Evolutionary conservation across 2,888 invertebrate genomes (phyloP).

Genomic region (Cabera pusaria): DNA sequence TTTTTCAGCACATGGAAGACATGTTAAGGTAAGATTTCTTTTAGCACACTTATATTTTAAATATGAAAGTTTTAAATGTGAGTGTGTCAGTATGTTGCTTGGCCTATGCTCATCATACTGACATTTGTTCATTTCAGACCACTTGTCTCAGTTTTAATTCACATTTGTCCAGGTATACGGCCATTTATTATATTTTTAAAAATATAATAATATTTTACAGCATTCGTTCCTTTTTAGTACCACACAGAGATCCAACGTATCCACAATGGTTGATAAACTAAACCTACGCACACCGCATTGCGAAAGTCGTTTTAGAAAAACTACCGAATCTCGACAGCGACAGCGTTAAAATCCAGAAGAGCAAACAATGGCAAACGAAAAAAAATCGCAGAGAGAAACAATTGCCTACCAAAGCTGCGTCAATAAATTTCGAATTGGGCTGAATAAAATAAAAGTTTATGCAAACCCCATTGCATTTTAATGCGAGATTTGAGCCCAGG

Average conservation of each 20-base stretch:
- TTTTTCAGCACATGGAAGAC: conserved; percentile 84
- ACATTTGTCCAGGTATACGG: no score
- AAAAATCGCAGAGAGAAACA: conserved; percentile 19
- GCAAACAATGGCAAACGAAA: conserved; percentile 13
- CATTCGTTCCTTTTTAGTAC: no score
- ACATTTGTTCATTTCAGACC: no score
- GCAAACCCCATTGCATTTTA: conserved; percentile 30
- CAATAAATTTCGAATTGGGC: conserved; percentile 17
- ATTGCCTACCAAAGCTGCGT: conserved; percentile 10
- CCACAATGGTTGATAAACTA: no score
- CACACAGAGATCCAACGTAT: no score
- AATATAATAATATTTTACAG: no score
- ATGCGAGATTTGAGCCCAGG: conserved; percentile 21
- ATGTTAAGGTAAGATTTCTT: conserved; percentile 73
- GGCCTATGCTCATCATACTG: no score
- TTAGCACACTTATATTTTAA: conserved; percentile 1
- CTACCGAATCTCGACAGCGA: conserved; percentile 8
- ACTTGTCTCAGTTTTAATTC: no score
- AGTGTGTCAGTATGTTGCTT: no score
- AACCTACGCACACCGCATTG: conserved; percentile 2
- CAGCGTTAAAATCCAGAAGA: conserved; percentile 10
- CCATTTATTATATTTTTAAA: no score
- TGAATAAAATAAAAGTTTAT: conserved; percentile 23
- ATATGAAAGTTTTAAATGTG: no score
- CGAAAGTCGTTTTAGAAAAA: conserved; percentile 5